phyloP scores from a whole-genome alignment of 2,797 vertebrate species.

The Liasis olivaceus region DNA sequence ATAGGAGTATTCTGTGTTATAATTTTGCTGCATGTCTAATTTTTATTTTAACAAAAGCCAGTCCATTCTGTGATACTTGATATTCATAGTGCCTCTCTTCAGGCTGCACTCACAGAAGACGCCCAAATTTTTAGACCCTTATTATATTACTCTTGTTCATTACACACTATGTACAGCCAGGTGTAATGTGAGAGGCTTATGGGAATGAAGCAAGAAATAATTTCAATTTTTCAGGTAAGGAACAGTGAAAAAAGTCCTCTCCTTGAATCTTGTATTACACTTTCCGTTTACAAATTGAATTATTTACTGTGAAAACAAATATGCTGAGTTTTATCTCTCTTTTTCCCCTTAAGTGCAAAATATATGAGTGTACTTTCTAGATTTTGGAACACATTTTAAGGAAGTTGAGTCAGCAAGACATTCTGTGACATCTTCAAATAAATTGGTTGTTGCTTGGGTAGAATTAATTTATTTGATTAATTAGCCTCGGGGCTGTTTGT shows the following conservation, averaged over 20 bases:
- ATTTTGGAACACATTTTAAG: not conserved
- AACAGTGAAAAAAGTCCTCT: not conserved
- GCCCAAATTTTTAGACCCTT: not conserved
- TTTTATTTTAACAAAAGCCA: not conserved
- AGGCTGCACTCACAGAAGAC: not conserved
- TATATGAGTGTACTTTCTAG: not conserved
- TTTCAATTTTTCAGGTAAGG: not conserved
- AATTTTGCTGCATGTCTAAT: not conserved
- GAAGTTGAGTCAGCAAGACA: conserved; percentile 27
- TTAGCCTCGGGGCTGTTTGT: conserved; percentile 18
- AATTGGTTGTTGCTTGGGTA: not conserved
- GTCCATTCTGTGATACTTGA: not conserved
- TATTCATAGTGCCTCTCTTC: too few species aligned
- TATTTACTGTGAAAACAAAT: not conserved
- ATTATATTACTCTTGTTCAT: not conserved
- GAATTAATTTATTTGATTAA: conserved; percentile 34
- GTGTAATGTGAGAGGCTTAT: not conserved
- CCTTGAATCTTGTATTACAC: not conserved
- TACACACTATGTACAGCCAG: not conserved
- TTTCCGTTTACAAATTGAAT: not conserved
- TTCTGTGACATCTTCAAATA: conserved; percentile 6
- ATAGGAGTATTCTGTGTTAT: too few species aligned
- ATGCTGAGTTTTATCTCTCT: not conserved
- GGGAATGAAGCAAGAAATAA: not conserved
- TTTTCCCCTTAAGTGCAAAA: not conserved